Evolutionary conservation across 2,113 vertebrate species (phyloP), one percentile per base, ranked within the genome.

Genomic region (Numenius arquata): DNA sequence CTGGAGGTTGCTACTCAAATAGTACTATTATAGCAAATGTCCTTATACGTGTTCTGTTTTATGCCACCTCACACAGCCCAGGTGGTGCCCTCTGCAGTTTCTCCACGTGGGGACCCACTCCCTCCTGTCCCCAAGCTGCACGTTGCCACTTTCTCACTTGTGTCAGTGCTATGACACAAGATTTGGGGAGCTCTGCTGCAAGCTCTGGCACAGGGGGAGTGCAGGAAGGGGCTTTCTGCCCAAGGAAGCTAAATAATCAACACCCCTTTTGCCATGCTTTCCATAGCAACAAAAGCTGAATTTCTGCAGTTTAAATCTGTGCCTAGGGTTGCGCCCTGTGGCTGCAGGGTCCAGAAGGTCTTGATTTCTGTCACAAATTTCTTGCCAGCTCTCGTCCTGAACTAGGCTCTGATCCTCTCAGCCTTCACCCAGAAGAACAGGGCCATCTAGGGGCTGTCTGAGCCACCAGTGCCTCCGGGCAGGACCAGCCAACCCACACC

Each of bases 391-490:
- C 14, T 79, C 17, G 3, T 62, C 15, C 29, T 12, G 36, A 63
- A 14, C 40, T 38, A 27, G 10, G n/a, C 36, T 73, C 11, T 0
- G 1, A 40, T 76, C 38, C 8, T 34, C 36, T 80, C 1, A 0
- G 63, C 7, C 58, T 73, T 56, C 40, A 26, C 45, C 9, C 18
- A 43, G 76, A 59, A 67, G n/a, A 88, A 16, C 7, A 25, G 34
- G 50, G 45, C 43, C 41, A 52, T 20, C 59, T 32, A 58, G 43
- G 66, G 48, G 36, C 53, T 68, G 25, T 47, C 34, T 34, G 41
- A 43, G 43, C 45, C 2, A 2, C 38, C 34, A 3, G 10, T 50
- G 55, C 26, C n/a, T 79, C 27, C 1, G 2, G 10, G 36, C 27
- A 83, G n/a, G 29, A 43, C 43, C 50, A 65, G 20, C 12, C 23